Evolutionary conservation across 2,113 vertebrate genomes (phyloP).

Genomic region (Bufo gargarizans): DNA sequence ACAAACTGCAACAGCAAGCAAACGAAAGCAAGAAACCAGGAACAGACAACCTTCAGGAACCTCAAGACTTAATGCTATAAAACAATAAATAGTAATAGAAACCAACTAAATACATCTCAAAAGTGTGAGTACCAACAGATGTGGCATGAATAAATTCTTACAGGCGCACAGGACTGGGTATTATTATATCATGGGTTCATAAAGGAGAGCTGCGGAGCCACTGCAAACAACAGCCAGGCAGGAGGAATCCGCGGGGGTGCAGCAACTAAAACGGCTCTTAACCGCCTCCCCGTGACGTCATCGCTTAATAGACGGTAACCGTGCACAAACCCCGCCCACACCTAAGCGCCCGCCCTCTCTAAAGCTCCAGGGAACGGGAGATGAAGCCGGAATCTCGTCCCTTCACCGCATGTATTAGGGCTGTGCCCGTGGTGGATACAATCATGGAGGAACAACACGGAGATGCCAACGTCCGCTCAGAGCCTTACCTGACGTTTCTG

Average conservation of each 20-base stretch:
- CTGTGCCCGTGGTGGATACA: neutral
- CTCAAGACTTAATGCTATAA: no score
- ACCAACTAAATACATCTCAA: neutral
- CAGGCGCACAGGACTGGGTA: neutral
- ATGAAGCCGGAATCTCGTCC: neutral
- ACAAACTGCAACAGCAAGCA: no score
- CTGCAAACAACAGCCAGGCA: no score
- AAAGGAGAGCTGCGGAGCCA: neutral
- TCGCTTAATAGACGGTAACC: neutral
- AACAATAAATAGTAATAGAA: no score
- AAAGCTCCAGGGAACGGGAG: neutral
- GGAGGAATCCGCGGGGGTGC: neutral
- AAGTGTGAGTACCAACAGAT: neutral
- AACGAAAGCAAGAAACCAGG: no score
- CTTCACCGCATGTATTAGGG: neutral
- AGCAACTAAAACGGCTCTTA: slow-evolving; percentile 6
- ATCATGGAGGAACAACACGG: neutral
- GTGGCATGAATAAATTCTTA: neutral
- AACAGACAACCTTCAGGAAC: no score
- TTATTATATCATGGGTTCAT: neutral
- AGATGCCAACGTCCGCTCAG: neutral
- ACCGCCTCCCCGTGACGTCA: neutral
- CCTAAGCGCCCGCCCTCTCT: neutral
- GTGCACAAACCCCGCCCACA: neutral
- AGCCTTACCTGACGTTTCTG: neutral